phyloP scores from a whole-genome alignment of 1,140 invertebrate species.

The Lamellibrachia luymesi region DNA sequence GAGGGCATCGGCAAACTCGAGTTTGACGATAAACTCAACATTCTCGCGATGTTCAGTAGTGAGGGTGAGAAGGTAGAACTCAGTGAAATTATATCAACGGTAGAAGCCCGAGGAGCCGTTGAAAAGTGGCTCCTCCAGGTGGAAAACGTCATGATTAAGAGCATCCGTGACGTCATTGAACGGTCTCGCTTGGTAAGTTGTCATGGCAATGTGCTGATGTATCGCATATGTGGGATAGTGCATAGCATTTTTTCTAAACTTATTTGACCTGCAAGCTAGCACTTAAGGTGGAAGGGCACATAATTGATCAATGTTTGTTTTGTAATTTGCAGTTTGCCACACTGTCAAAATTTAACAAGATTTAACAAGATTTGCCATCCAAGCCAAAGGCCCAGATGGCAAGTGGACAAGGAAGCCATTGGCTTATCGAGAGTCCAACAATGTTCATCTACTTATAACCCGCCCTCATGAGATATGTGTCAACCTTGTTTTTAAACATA shows the following conservation, averaged over 20 bases:
- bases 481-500: neutral
- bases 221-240: too few species aligned
- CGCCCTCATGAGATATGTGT: neutral
- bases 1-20: conserved; percentile 58
- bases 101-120: conserved; percentile 55
- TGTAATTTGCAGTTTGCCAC: neutral
- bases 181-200: conserved; percentile 42
- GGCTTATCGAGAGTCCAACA: too few species aligned
- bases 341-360: neutral
- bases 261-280: neutral
- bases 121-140: conserved; percentile 60
- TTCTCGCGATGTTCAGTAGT: conserved; percentile 56
- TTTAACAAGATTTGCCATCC: too few species aligned
- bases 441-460: too few species aligned
- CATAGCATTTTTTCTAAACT: neutral
- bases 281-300: too few species aligned
- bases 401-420: too few species aligned
- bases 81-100: conserved; percentile 47
- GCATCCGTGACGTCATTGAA: conserved; percentile 52
- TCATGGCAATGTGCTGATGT: neutral
- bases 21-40: conserved; percentile 55
- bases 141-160: conserved; percentile 55
- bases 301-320: too few species aligned
- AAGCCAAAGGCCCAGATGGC: too few species aligned
- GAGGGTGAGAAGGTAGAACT: conserved; percentile 55